Evolutionary conservation across 2,113 vertebrate species (phyloP).

Genomic region (Miniopterus natalensis): DNA sequence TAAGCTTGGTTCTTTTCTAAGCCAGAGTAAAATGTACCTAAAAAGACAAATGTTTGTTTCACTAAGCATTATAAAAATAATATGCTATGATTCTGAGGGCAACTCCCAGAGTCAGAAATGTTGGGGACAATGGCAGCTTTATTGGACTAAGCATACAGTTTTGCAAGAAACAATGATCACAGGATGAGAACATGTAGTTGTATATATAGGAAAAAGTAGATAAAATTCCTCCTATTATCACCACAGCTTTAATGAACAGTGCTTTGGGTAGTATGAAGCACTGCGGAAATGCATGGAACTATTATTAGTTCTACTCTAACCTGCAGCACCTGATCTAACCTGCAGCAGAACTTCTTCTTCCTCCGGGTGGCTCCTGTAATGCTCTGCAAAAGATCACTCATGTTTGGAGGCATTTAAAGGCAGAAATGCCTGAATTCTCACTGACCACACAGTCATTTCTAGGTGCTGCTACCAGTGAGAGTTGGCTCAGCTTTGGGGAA

Average conservation of each 20-base stretch:
- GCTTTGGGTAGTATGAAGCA: not conserved
- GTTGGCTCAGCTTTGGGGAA: not conserved
- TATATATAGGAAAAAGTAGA: not conserved
- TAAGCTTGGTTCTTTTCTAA: not conserved
- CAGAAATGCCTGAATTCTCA: slow-evolving; percentile 22
- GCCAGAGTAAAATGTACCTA: not conserved
- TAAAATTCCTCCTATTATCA: not conserved
- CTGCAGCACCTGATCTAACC: not conserved
- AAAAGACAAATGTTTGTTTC: not conserved
- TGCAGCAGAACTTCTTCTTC: not conserved
- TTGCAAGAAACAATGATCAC: not conserved
- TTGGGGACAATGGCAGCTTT: not conserved
- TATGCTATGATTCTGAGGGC: not conserved
- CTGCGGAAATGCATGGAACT: not conserved
- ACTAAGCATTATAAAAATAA: not conserved
- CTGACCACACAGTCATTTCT: not conserved
- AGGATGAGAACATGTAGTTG: not conserved
- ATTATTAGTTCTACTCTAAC: not conserved
- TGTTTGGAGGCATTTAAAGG: not conserved
- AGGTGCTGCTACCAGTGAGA: not conserved
- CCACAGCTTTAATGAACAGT: not conserved
- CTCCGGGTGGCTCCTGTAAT: not conserved
- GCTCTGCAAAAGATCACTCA: not conserved
- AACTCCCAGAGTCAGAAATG: not conserved
- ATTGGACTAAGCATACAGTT: not conserved